Conservation (phyloP, 1,140 invertebrate species). For the Tyrophagus putrescentiae region DNA sequence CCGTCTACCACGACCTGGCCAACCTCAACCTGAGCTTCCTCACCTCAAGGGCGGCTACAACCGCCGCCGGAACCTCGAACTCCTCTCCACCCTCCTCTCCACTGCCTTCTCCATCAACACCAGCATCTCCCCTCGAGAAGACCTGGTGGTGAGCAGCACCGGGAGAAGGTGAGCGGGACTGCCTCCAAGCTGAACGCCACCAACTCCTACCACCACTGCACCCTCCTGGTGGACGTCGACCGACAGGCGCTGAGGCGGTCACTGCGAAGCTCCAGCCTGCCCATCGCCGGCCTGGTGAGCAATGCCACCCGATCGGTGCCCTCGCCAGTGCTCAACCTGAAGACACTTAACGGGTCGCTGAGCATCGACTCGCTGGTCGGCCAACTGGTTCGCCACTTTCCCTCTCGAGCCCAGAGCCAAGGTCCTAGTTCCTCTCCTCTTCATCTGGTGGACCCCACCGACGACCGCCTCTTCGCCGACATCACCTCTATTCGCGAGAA, state of each 20-base stretch:
- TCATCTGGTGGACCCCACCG: conserved; percentile 60
- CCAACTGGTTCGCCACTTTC: conserved; percentile 24
- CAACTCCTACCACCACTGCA: conserved; percentile 87
- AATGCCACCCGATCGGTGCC: conserved; percentile 8
- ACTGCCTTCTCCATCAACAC: conserved; percentile 9
- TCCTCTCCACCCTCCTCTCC: conserved; percentile 39
- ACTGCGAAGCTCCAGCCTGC: conserved; percentile 32
- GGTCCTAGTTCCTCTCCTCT: conserved; percentile 68
- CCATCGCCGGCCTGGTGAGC: conserved; percentile 10
- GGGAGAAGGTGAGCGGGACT: conserved; percentile 63
- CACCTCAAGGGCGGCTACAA: conserved; percentile 58
- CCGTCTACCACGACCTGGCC: conserved; percentile 86
- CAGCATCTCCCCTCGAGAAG: conserved; percentile 23
- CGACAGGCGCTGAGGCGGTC: conserved; percentile 44
- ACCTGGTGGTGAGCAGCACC: conserved; percentile 18
- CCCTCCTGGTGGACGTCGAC: conserved; percentile 67
- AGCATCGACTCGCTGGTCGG: conserved; percentile 10
- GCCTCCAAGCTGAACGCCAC: conserved; percentile 69
- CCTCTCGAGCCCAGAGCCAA: conserved; percentile 48
- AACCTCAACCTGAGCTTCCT: conserved; percentile 88
- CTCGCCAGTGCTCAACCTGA: conserved; percentile 9
- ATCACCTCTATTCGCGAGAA: conserved; percentile 46
- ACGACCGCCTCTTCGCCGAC: conserved; percentile 68
- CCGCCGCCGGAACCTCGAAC: conserved; percentile 62
- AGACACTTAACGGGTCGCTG: conserved; percentile 22